Evolutionary conservation across 1,140 invertebrate species (phyloP), one percentile per base, ranked within the genome.

Genomic region (Drosophila persimilis): DNA sequence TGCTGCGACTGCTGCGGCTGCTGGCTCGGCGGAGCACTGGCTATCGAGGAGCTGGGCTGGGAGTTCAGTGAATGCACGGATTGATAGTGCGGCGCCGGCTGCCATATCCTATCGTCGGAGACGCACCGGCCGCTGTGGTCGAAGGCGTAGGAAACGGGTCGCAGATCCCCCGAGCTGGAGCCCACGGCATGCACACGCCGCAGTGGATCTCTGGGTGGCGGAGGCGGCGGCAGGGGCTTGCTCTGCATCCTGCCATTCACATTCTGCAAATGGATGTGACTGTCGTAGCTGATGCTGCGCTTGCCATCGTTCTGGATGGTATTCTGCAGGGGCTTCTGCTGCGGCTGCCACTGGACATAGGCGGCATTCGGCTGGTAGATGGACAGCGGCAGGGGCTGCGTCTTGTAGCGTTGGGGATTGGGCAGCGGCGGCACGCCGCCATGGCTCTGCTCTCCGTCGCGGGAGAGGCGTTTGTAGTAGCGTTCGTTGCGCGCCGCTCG

Each of bases 401-500:
- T 91, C 51, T 91, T 91, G 55, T 86, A 91, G 31, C 89, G 76
- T 45, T 73, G 85, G 35, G 74, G 58, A 1, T 70, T 66, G 35
- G 77, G 80, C 1, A 69, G 80, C 47, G 75, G 51, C 0, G 84
- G 80, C 22, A 80, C 93, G 29, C 93, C 93, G 81, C 94, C 94
- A 77, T 93, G 93, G 61, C 93, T 94, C 2, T 93, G 78, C 59
- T 93, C 92, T 20, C 93, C 95, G 62, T 96, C 95, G 41, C 94
- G 93, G 3, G 95, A 95, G 51, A 96, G 91, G 35, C 96, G 92
- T 81, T 95, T 95, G 48, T 95, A 94, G 77, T 96, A 96, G 31
- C 96, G 93, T 90, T 97, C 96, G 50, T 95, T 96, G 73, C 96
- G 92, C 0, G 96, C 95, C 17, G 94, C 93, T 55, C 96, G 92